Evolutionary conservation across 1,140 invertebrate species (phyloP), one percentile per base, ranked within the genome.

Genomic region (Apis laboriosa): DNA sequence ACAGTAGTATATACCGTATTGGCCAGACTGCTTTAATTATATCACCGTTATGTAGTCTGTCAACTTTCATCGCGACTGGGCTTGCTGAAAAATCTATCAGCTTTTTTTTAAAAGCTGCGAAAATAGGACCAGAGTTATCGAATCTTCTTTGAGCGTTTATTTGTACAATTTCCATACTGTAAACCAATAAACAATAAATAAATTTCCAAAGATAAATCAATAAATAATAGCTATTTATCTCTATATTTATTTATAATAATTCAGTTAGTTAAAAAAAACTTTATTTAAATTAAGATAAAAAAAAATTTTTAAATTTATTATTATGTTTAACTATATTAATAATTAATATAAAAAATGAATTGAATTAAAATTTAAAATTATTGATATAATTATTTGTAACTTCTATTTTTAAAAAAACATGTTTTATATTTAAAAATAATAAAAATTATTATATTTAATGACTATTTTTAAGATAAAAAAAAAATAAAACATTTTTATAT

Each of bases 11-110:
- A 34, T 64, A 89, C 88, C 88, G 68, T 76, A 88, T 84, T 1
- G 87, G 87, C 88, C 88, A 89, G 11, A 89, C 76, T 2, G 88
- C 83, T 13, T 68, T 84, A 8, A 89, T 89, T 15, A 88, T 79
- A 17, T 89, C 87, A 51, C 85, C 87, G 7, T 67, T 73, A 8
- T 78, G 67, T 51, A 83, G 77, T 81, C 76, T 81, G 1, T 84
- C 81, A 12, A 56, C 61, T 3, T 76, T 89, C 77, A 89, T 86
- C 19, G 83, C 70, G 0, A 84, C 81, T 13, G 88, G 88, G 55
- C 80, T 89, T n/a, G 88, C 70, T 1, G 80, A 86, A 5, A 89
- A 19, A 21, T 89, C 88, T 9, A 88, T 58, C 2, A 60, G 28
- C 4, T 77, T 86, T 56, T 49, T 81, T 43, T 85, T 75, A 58